Evolutionary conservation across 2,113 vertebrate genomes (phyloP), one percentile per base, ranked within the genome.

Genomic region (Isichthys henryi): DNA sequence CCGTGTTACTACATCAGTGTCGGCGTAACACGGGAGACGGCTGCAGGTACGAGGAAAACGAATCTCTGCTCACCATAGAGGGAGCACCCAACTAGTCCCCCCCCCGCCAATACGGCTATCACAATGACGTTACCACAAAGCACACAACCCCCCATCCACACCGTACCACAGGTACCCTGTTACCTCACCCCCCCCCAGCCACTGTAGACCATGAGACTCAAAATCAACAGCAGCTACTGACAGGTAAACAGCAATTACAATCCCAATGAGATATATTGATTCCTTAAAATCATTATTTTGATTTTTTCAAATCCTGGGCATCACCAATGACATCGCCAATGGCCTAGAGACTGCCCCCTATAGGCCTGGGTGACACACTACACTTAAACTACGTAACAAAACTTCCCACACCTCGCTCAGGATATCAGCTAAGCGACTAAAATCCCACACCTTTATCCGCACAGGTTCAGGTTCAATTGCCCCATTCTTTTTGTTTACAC

Each of bases 1-100:
- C 90, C 74, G 90, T 48, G 90, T 93, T 91, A 92, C 91, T 92
- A 92, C 88, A 93, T 92, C 91, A 91, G 91, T 90, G 77, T 88
- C 89, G 90, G 91, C 89, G 91, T 93, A 91, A 91, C 77, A 52
- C 45, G 17, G 80, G 58, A 91, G 89, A 88, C 62, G 43, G 39
- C 43, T 7, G 82, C 39, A 0, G 19, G 35, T 84, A 39, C 35
- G 13, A 45, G 35, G 39, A 2, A 45, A 82, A 82, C 13, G 3
- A 43, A 17, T 39, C 77, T 27, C 82, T 2, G 11, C 4, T 5
- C 70, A 35, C 27, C 27, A 35, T 11, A 74, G 66, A 15, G 27
- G 66, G 56, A 1, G 21, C 21, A 9, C 56, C 56, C 23, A 9
- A 62, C 56, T n/a, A 62, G 21, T 7, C n/a, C 0, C n/a, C 62